Percentiles rank a stretch among this genome's conserved stretches.
phyloP scores from a whole-genome alignment of 2,113 vertebrate genomes.

The Cavia porcellus region DNA sequence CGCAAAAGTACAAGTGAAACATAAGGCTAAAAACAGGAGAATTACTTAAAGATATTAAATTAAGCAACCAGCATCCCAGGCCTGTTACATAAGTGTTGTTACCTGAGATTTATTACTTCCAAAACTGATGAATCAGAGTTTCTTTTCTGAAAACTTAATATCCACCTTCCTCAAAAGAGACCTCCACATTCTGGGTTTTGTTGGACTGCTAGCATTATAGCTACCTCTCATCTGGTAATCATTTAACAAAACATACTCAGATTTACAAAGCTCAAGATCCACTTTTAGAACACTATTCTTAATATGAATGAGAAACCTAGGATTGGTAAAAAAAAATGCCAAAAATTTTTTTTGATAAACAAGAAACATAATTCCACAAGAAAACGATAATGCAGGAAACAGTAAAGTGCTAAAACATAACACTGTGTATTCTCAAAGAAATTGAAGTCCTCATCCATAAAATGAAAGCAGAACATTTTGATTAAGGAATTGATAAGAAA shows the following conservation, averaged over 20 bases:
- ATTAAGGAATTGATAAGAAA: background rate
- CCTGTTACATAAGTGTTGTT: background rate
- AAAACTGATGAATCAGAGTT: background rate
- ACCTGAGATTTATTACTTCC: background rate
- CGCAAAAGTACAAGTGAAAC: background rate
- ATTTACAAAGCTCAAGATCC: background rate
- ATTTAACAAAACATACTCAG: background rate
- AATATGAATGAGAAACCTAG: background rate
- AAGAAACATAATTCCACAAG: background rate
- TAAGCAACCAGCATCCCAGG: background rate
- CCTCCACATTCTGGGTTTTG: background rate
- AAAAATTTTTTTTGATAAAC: background rate
- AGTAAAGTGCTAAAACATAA: background rate
- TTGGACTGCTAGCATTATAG: background rate
- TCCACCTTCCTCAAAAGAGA: background rate
- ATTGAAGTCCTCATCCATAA: background rate
- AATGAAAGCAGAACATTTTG: background rate
- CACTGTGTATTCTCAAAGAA: background rate
- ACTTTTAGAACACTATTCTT: background rate
- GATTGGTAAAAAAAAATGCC: background rate
- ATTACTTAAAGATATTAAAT: constrained; percentile 16
- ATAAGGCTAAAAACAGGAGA: background rate
- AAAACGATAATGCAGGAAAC: background rate
- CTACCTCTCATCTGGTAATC: background rate
- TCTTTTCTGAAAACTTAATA: background rate